Percentiles rank a stretch among this genome's conserved stretches.
phyloP scores from a whole-genome alignment of 2,888 invertebrate genomes.

The Tridacna gigas region DNA sequence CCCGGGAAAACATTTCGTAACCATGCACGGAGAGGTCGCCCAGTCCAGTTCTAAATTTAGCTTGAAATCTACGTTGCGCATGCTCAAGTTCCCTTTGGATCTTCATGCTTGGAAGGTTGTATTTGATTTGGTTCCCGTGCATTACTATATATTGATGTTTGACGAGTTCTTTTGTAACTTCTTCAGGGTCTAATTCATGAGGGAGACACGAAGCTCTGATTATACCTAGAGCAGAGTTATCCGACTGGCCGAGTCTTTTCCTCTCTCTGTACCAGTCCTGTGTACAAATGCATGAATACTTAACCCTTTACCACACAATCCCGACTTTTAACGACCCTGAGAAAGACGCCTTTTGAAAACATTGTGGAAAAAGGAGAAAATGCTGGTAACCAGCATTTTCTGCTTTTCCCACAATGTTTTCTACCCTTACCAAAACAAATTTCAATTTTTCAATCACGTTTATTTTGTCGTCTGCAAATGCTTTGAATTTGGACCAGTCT shows the following conservation, averaged over 20 bases:
- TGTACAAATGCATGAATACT: background rate
- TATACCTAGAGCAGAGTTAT: conserved; percentile 8
- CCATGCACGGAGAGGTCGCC: conserved; percentile 4
- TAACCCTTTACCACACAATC: too few relatives aligned
- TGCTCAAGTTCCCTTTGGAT: conserved; percentile 6
- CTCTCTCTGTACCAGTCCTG: conserved; percentile 42
- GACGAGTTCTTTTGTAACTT: conserved; percentile 5
- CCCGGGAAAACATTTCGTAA: conserved; percentile 30
- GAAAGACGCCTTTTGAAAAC: too few relatives aligned
- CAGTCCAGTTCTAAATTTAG: conserved; percentile 18
- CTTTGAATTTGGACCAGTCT: too few relatives aligned
- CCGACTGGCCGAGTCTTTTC: background rate
- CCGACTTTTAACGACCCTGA: too few relatives aligned
- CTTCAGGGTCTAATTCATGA: conserved; percentile 5
- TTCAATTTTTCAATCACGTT: too few relatives aligned
- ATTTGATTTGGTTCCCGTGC: background rate
- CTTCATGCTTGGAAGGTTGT: conserved; percentile 11
- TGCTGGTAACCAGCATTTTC: too few relatives aligned
- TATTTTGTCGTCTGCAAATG: too few relatives aligned
- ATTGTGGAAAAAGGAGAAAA: too few relatives aligned
- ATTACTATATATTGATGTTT: conserved; percentile 5
- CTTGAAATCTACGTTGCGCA: conserved; percentile 4
- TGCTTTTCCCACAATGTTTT: too few relatives aligned
- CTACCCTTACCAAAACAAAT: too few relatives aligned
- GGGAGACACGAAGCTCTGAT: conserved; percentile 23